Conservation (phyloP, 2,888 invertebrate genomes). For the Pantelozetes paolii region DNA sequence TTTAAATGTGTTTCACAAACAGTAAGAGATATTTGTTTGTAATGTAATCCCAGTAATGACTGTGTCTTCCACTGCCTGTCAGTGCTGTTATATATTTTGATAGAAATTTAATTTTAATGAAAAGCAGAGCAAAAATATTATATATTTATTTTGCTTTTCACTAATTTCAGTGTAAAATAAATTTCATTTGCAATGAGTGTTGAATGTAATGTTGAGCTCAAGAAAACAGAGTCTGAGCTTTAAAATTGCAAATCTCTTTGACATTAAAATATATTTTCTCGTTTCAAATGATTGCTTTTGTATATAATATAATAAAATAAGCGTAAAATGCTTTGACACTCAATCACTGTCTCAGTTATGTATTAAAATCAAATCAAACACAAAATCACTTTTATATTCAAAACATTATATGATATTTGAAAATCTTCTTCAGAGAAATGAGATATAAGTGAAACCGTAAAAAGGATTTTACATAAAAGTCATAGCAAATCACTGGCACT, state of each 20-base stretch:
- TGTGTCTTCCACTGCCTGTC: too few relatives aligned
- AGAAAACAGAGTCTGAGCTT: neutral
- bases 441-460: neutral
- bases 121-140: neutral
- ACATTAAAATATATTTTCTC: conserved; percentile 4
- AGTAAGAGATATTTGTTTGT: too few relatives aligned
- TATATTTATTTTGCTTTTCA: neutral
- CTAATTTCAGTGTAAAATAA: neutral
- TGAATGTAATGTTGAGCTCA: neutral
- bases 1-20: neutral
- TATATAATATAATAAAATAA: too few relatives aligned
- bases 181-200: neutral
- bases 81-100: too few relatives aligned
- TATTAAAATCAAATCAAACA: too few relatives aligned
- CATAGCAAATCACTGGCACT: neutral
- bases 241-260: conserved; percentile 11
- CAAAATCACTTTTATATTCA: too few relatives aligned
- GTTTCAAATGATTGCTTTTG: neutral
- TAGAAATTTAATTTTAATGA: too few relatives aligned
- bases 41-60: too few relatives aligned
- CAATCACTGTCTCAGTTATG: too few relatives aligned
- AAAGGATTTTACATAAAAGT: neutral
- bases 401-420: neutral
- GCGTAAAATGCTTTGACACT: too few relatives aligned
- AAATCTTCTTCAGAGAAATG: neutral